Conservation (phyloP, 2,888 invertebrate genomes). For the Salticus scenicus region DNA sequence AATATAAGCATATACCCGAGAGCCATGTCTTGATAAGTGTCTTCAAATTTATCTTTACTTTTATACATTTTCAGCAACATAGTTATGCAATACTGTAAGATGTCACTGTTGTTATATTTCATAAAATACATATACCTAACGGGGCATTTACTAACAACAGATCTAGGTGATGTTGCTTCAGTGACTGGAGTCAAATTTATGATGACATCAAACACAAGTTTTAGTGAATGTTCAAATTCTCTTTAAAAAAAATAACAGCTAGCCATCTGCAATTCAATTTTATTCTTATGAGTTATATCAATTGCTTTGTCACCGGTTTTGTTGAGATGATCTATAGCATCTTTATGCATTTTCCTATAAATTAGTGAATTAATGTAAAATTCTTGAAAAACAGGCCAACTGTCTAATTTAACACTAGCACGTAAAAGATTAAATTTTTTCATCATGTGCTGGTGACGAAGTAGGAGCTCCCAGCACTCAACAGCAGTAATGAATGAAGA, state of each 20-base stretch:
- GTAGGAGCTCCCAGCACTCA: slow-evolving; percentile 90
- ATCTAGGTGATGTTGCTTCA: not conserved
- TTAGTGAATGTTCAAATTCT: slow-evolving; percentile 71
- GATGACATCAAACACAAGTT: slow-evolving; percentile 50
- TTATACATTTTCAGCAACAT: slow-evolving; percentile 62
- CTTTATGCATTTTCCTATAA: slow-evolving; percentile 79
- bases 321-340: slow-evolving; percentile 43
- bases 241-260: slow-evolving; percentile 75
- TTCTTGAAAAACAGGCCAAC: slow-evolving; percentile 83
- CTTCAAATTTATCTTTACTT: slow-evolving; percentile 74
- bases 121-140: slow-evolving; percentile 48
- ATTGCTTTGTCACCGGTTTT: slow-evolving; percentile 25
- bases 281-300: slow-evolving; percentile 69
- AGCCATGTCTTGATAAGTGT: slow-evolving; percentile 81
- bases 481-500: slow-evolving; percentile 88
- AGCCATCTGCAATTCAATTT: slow-evolving; percentile 75
- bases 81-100: slow-evolving; percentile 50
- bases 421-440: slow-evolving; percentile 83
- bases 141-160: not conserved
- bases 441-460: slow-evolving; percentile 76
- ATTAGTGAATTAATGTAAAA: slow-evolving; percentile 88
- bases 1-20: slow-evolving; percentile 90
- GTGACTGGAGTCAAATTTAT: slow-evolving; percentile 23
- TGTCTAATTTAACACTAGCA: slow-evolving; percentile 84
- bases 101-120: slow-evolving; percentile 57